Evolutionary conservation across 1,140 invertebrate species (phyloP).

Genomic region (Drosophila novamexicana): DNA sequence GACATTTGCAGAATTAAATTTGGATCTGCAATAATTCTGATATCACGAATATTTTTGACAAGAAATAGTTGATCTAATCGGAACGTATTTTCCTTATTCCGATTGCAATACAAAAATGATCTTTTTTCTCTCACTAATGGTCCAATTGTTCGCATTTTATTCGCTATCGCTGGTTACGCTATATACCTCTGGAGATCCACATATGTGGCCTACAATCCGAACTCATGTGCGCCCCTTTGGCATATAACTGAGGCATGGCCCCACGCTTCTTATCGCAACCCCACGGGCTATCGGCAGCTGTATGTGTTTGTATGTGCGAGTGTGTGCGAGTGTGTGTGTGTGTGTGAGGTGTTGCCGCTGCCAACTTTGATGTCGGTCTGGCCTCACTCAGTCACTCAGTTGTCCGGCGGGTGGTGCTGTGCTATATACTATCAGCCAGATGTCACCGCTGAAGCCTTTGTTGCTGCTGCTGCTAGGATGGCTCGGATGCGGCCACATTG

Average conservation of each 20-base stretch:
- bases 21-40: too few species aligned
- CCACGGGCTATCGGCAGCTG: conserved; percentile 21
- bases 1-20: too few species aligned
- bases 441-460: conserved; percentile 48
- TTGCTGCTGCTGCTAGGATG: conserved; percentile 38
- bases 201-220: conserved; percentile 17
- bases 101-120: not conserved
- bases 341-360: conserved; percentile 11
- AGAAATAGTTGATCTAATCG: too few species aligned
- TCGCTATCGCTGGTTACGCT: conserved; percentile 8
- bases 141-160: not conserved
- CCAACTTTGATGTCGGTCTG: conserved; percentile 1
- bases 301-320: conserved; percentile 9
- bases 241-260: conserved; percentile 4
- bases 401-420: conserved; percentile 27
- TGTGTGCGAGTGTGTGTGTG: not conserved
- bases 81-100: too few species aligned
- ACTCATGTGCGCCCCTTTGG: not conserved
- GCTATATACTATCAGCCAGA: conserved; percentile 31
- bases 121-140: not conserved
- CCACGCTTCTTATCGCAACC: conserved; percentile 32
- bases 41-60: too few species aligned
- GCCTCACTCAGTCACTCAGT: conserved; percentile 35
- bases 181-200: conserved; percentile 17
- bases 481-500: conserved; percentile 13